Conservation (phyloP, 2,113 vertebrate species). For the Cyprinodon tularosa region DNA sequence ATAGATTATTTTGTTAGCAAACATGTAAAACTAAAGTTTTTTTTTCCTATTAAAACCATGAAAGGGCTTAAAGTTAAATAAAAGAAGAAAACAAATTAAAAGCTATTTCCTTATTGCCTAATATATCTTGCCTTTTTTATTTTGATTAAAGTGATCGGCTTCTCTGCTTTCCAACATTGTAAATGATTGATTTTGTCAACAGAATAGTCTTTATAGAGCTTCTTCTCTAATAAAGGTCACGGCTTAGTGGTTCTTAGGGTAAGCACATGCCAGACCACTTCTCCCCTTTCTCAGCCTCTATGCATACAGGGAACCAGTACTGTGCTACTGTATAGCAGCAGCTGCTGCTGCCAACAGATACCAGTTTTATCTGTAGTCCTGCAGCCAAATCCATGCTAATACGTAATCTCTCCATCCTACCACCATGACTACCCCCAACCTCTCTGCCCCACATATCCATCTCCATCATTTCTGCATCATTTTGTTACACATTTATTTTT, state of each 20-base stretch:
- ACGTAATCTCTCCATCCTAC: conserved; percentile 39
- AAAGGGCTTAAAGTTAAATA: not conserved
- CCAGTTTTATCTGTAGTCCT: conserved; percentile 48
- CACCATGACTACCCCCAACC: conserved; percentile 1
- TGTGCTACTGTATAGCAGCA: conserved; percentile 21
- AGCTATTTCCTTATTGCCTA: too few species aligned
- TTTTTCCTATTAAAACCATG: too few species aligned
- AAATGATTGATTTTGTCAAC: not conserved
- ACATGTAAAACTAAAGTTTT: too few species aligned
- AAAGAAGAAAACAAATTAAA: too few species aligned
- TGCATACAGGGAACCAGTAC: conserved; percentile 23
- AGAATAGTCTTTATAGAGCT: not conserved
- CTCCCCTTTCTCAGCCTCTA: conserved; percentile 14
- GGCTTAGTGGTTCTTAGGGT: not conserved
- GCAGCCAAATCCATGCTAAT: conserved; percentile 57
- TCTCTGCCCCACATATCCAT: conserved; percentile 19
- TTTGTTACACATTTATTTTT: not conserved
- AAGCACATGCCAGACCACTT: not conserved
- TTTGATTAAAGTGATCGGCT: too few species aligned
- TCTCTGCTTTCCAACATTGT: not conserved
- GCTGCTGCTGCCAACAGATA: conserved; percentile 49
- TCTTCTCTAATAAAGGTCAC: conserved; percentile 1
- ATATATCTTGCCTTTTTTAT: too few species aligned
- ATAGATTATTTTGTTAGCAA: too few species aligned
- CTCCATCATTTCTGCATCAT: not conserved